Evolutionary conservation across 2,888 invertebrate species (phyloP).

Genomic region (Miltochrista miniata): DNA sequence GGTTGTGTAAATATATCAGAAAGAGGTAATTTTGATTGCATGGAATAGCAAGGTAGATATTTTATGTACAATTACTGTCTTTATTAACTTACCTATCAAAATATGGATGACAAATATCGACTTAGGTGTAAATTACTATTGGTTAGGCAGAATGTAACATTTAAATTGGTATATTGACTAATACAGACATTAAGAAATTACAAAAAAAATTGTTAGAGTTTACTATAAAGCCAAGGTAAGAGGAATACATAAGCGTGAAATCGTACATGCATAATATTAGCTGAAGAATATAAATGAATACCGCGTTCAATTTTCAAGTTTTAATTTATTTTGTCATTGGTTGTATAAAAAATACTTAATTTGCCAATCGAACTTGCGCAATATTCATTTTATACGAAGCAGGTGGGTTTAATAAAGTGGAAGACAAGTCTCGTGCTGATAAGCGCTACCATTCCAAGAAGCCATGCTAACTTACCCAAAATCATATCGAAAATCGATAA

Average conservation of each 20-base stretch:
- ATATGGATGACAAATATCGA: slow-evolving; percentile 23
- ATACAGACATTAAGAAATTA: slow-evolving; percentile 13
- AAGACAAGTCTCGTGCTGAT: slow-evolving; percentile 45
- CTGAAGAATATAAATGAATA: slow-evolving; percentile 49
- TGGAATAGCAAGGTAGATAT: slow-evolving; percentile 24
- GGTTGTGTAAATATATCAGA: not conserved
- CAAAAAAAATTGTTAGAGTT: slow-evolving; percentile 12
- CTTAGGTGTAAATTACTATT: slow-evolving; percentile 19
- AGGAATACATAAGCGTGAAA: slow-evolving; percentile 47
- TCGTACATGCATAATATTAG: slow-evolving; percentile 46
- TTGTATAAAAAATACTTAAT: not conserved
- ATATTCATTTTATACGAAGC: slow-evolving; percentile 62
- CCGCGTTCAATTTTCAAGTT: slow-evolving; percentile 25
- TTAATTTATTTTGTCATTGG: not conserved
- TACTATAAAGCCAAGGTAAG: not conserved
- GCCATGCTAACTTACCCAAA: slow-evolving; percentile 79
- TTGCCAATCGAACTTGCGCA: slow-evolving; percentile 24
- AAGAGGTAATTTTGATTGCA: slow-evolving; percentile 4
- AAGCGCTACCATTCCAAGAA: slow-evolving; percentile 50
- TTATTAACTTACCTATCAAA: slow-evolving; percentile 33
- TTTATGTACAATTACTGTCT: slow-evolving; percentile 1
- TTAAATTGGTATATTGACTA: slow-evolving; percentile 19
- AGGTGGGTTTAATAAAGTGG: slow-evolving; percentile 50
- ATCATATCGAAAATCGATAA: slow-evolving; percentile 78
- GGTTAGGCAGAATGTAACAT: slow-evolving; percentile 10